Base-by-base conservation (phyloP, 1,140 invertebrate genomes). In the Orchesella cincta region DNA sequence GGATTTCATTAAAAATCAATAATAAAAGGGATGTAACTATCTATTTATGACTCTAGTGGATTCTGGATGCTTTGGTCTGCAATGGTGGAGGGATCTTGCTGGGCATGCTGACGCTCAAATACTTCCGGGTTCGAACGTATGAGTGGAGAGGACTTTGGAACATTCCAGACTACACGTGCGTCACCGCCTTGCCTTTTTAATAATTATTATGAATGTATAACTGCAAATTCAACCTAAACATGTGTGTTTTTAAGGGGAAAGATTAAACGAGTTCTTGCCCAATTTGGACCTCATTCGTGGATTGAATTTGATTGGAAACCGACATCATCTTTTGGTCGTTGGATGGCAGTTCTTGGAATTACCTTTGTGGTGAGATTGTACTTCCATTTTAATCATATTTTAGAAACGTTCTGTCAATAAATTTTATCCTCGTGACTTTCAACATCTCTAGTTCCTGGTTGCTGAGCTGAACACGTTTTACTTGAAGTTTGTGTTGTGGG, bases 391-490 rank as follows among this genome's bases (percentile, higher is more conserved):
- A 57, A 57, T 57, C 8, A n/a, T n/a, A n/a, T n/a, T n/a, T 57
- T 16, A 5, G 14, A 18, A 57, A 18, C n/a, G 5, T 57, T 57
- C 12, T 57, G 12, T 57, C n/a, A n/a, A n/a, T n/a, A n/a, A n/a
- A n/a, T n/a, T n/a, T n/a, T n/a, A n/a, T n/a, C n/a, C n/a, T n/a
- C n/a, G 64, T 82, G 71, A 79, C 78, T 76, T 76, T 79, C 36
- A 71, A n/a, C n/a, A n/a, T n/a, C n/a, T n/a, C n/a, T 84, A 89
- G 88, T 89, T 89, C 78, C 83, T 90, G 52, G 46, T 89, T 20
- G 87, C 88, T n/a, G 89, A 90, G 78, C 80, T 90, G 76, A 90
- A 90, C 83, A 90, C 89, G 54, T 90, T 90, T 82, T 90, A 90
- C 80, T 83, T 90, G 35, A 90, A 90, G 84, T 90, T 89, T 84